Percentiles rank a stretch among this genome's conserved stretches.
These are phyloP conservation scores for Orcinus orca DNA, from an alignment of 2,113 vertebrate species.

Conservation along the genomic window DNA sequence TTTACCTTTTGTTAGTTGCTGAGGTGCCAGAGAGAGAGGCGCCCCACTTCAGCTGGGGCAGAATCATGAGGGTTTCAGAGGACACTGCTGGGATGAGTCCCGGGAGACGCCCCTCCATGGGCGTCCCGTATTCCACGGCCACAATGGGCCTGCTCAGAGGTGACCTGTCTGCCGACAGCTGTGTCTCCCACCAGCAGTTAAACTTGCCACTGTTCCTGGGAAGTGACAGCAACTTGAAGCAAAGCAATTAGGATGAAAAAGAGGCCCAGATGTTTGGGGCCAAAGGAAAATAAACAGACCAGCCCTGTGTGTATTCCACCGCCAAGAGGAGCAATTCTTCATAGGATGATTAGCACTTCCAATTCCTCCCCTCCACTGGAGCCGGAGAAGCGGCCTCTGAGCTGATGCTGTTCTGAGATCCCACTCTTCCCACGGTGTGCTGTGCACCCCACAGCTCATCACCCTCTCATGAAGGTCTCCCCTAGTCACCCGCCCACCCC, in stretches of 20 bases:
- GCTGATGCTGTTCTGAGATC: not conserved
- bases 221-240: slow-evolving; percentile 67
- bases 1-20: not conserved
- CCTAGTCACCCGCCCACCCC: not conserved
- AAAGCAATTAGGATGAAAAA: slow-evolving; percentile 74
- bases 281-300: slow-evolving; percentile 72
- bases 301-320: slow-evolving; percentile 37
- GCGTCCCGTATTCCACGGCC: not conserved
- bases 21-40: not conserved
- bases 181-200: slow-evolving; percentile 47
- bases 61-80: not conserved
- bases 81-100: not conserved
- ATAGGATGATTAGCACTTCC: slow-evolving; percentile 54
- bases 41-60: not conserved
- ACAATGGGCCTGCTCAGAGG: not conserved
- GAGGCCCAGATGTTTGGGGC: slow-evolving; percentile 63
- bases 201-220: slow-evolving; percentile 40
- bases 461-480: not conserved
- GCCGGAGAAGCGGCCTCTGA: not conserved
- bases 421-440: not conserved
- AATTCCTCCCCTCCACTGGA: not conserved
- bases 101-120: not conserved
- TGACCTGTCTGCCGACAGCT: not conserved
- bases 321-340: slow-evolving; percentile 67
- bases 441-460: too few species aligned